Base-by-base conservation (phyloP, 1,140 invertebrate genomes). In the Aleiodes sp. region DNA sequence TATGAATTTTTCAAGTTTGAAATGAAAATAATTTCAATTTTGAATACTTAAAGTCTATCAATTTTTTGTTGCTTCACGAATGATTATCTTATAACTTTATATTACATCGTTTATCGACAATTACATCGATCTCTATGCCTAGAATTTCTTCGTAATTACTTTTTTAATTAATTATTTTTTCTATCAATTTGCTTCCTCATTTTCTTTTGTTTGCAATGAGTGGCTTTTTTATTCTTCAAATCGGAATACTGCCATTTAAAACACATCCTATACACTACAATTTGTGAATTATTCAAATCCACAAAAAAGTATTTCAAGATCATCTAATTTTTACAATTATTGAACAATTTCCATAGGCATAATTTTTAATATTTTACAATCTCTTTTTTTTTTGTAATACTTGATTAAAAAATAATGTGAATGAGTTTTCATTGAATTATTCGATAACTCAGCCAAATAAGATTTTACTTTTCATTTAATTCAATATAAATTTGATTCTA, bases 341-440 rank as follows among this genome's bases (percentile, higher is more conserved):
- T 43, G 39, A 43, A 43, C 39, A 43, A 43, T 43, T 43, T 43
- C 39, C 39, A 43, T 43, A 43, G 39, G 39, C 39, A 43, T 43
- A 16, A 6, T 43, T 43, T 16, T n/a, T n/a, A n/a, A 16, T 43
- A 43, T 43, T 43, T 43, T 43, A 43, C 39, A 43, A 43, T 43
- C 39, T 43, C n/a, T n/a, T n/a, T 43, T 12, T 43, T n/a, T 43
- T 16, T 43, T 16, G 19, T 43, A 43, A 43, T 43, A 43, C 39
- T 10, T 16, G 19, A 43, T 43, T 14, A 43, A 43, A 43, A 43
- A 43, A 43, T 43, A 43, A 43, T 14, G 19, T 43, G 4, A 43
- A 43, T 43, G 39, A 43, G 4, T 43, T 43, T 43, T 14, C 39
- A 2, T 39, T 9, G 2, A 4, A 43, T 12, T 16, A 16, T 43